Base-by-base conservation (phyloP, 2,888 invertebrate genomes). In the Tiliacea aurago region DNA sequence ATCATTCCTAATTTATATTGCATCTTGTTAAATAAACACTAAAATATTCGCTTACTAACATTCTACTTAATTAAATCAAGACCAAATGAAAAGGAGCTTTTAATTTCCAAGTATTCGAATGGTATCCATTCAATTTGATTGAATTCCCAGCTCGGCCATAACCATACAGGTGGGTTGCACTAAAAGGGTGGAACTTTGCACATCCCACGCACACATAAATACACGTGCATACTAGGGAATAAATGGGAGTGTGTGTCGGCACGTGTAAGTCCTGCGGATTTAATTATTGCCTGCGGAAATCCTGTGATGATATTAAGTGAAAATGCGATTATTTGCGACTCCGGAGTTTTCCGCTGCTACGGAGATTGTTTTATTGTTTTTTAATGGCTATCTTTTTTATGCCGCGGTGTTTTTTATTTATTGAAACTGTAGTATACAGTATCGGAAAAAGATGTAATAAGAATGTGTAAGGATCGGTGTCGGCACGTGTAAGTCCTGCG, bases 401-500 rank as follows among this genome's bases (percentile, higher is more conserved):
- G 0, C 4, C 9, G n/a, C n/a, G n/a, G n/a, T n/a, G n/a, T n/a
- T n/a, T n/a, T n/a, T n/a, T n/a, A n/a, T n/a, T n/a, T n/a, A n/a
- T n/a, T n/a, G n/a, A n/a, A n/a, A n/a, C n/a, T n/a, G n/a, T n/a
- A n/a, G n/a, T n/a, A n/a, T n/a, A n/a, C n/a, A n/a, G n/a, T n/a
- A n/a, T n/a, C n/a, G n/a, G n/a, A n/a, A n/a, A n/a, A n/a, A n/a
- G n/a, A n/a, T n/a, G n/a, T n/a, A n/a, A n/a, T n/a, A n/a, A n/a
- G n/a, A n/a, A n/a, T n/a, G n/a, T n/a, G n/a, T n/a, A n/a, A n/a
- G n/a, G n/a, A n/a, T n/a, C n/a, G n/a, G 83, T 76, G 79, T 76
- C 64, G 83, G 79, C 89, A 89, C 89, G 91, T 89, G 90, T 89
- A 88, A 84, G 78, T 76, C 79, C 85, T 74, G 84, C 82, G 78